phyloP scores from a whole-genome alignment of 2,113 vertebrate genomes.

The Balaeniceps rex region DNA sequence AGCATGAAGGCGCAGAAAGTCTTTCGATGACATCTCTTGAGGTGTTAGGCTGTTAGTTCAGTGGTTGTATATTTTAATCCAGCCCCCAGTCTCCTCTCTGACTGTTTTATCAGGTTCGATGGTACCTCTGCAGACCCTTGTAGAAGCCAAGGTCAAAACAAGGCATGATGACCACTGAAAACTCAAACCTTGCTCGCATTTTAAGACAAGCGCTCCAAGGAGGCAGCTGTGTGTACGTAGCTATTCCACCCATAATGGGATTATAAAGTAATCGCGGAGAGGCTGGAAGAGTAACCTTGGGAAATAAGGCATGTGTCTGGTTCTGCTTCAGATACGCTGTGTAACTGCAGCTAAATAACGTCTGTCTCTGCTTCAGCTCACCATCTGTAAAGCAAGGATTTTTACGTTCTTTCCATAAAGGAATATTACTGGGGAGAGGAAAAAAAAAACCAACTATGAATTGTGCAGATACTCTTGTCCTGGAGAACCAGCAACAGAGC shows the following conservation, averaged over 20 bases:
- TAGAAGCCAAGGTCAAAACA: background rate
- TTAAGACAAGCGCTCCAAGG: background rate
- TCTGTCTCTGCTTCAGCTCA: constrained; percentile 13
- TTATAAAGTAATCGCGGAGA: background rate
- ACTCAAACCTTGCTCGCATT: background rate
- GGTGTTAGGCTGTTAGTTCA: background rate
- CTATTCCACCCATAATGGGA: background rate
- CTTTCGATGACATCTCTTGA: background rate
- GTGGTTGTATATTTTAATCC: background rate
- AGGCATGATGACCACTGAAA: background rate
- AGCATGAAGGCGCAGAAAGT: background rate
- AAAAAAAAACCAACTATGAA: background rate
- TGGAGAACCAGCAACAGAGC: background rate
- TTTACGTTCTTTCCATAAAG: constrained; percentile 18
- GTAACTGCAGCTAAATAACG: background rate
- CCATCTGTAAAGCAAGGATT: constrained; percentile 18
- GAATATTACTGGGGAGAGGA: background rate
- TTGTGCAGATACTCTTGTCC: background rate
- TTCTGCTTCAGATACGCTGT: background rate
- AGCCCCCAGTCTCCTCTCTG: background rate
- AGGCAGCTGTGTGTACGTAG: background rate
- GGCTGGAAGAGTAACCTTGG: constrained; percentile 25
- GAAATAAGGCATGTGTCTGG: background rate
- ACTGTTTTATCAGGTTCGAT: accelerated
- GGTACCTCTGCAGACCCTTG: background rate